phyloP scores from a whole-genome alignment of 2,113 vertebrate genomes.

The Bos indicus region DNA sequence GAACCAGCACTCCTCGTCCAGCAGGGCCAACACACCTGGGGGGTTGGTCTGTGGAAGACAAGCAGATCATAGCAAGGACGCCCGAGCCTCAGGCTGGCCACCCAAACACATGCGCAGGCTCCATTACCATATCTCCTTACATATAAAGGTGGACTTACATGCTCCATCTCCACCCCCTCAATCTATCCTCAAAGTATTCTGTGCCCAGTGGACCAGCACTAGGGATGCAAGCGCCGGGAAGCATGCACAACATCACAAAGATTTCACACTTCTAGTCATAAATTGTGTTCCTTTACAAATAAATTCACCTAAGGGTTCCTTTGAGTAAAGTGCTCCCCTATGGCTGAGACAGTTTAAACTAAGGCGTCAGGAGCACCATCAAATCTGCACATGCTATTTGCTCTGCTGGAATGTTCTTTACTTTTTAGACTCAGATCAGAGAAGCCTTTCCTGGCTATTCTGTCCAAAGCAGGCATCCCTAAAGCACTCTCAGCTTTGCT shows the following conservation, averaged over 20 bases:
- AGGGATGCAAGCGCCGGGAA: neutral
- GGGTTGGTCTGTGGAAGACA: constrained; percentile 89
- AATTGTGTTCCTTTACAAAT: neutral
- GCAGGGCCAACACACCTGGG: constrained; percentile 93
- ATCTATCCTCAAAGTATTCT: neutral
- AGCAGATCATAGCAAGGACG: neutral
- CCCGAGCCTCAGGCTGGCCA: neutral
- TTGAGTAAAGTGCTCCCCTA: neutral
- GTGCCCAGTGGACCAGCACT: accelerated
- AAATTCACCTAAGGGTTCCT: neutral
- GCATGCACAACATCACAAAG: neutral
- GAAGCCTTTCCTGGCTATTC: neutral
- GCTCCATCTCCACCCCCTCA: neutral
- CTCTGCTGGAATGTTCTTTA: neutral
- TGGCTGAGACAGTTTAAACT: neutral
- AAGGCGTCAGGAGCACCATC: neutral
- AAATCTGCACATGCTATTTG: neutral
- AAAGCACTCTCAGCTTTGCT: neutral
- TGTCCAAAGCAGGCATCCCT: neutral
- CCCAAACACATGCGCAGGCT: accelerated
- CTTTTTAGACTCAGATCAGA: neutral
- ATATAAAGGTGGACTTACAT: neutral
- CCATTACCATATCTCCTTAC: neutral
- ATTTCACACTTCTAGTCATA: neutral
- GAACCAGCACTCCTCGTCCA: constrained; percentile 99